Evolutionary conservation across 2,113 vertebrate species (phyloP), one percentile per base, ranked within the genome.

Genomic region (Cheirogaleus medius): DNA sequence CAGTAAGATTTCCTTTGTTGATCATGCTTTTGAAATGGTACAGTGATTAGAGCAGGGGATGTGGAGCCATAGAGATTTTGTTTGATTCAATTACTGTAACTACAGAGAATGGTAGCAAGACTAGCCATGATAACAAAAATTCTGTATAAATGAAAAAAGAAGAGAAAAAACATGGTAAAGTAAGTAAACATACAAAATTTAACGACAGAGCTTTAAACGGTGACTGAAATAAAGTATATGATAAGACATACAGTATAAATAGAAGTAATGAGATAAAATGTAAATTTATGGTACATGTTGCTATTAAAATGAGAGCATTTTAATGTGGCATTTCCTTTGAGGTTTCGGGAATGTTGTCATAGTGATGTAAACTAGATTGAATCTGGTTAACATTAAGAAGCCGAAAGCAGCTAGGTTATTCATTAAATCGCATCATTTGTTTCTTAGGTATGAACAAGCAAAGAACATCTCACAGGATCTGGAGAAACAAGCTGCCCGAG

Each of bases 381-480:
- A 52, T 71, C 44, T 64, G 60, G 12, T 69, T 88, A 83, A 85
- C 15, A 54, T n/a, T 18, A 34, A 76, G 64, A 47, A 71, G 83
- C 80, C 52, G 39, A 37, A 90, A 95, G 42, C 39, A 80, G 2
- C 39, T 14, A 56, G 77, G 3, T 44, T 87, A 78, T 68, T 76
- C 52, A 18, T 3, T 95, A 68, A 96, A 14, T 80, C 29, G 42
- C 9, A 20, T 97, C 15, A 37, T 88, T 96, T 84, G 0, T 60
- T 76, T 37, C 93, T 95, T 97, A 99, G 99, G 98, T 99, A 99
- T 97, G 99, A 98, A 12, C 99, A 99, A 94, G 99, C 99, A 0
- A 99, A 99, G 98, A 99, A 99, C 4, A 99, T 99, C 91, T 99
- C 99, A 6, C 99, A 98, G 97, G 99, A 99, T n/a, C 98, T 99